Base-by-base conservation (phyloP, 2,888 invertebrate genomes). In the Gastracanthus pulcherrimus region DNA sequence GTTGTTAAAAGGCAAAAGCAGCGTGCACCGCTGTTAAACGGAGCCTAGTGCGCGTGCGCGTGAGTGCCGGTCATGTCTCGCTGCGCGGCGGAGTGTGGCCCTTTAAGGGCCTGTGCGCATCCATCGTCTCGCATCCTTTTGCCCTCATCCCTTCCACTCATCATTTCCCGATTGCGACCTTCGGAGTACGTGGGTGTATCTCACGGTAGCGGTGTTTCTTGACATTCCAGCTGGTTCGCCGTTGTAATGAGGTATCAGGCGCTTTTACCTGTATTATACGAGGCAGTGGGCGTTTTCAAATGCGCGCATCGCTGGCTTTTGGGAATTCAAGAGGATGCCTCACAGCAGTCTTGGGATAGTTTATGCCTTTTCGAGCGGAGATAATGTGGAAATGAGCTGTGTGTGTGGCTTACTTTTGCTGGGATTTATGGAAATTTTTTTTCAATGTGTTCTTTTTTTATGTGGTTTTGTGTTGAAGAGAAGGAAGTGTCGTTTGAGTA, bases 341-440 rank as follows among this genome's bases (percentile, higher is more conserved):
- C 29, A 2, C 31, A n/a, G n/a, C n/a, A n/a, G n/a, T 48, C 19
- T 7, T 29, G 31, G 62, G n/a, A 45, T 38, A 38, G 58, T 72
- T 72, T 60, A 62, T 62, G 72, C 38, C 70, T 60, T 41, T 23
- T 51, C 19, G 19, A n/a, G 41, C 41, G 1, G 23, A 60, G 38
- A 31, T 45, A 76, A 41, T 45, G 29, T 41, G 60, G 19, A 45
- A 55, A 69, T 45, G 23, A 76, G 34, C 55, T 38, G 51, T 6
- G 26, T 48, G 75, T 41, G 69, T 31, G 76, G 58, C 76, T 66
- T 69, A 69, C 76, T 76, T 76, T 69, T 51, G 38, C n/a, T 16
- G 48, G 51, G 36, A 48, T 76, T 76, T 66, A 76, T 76, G 75
- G 19, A 36, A 76, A 76, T 76, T 23, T 26, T 51, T 36, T 31